Evolutionary conservation across 1,140 invertebrate species (phyloP), one percentile per base, ranked within the genome.

Genomic region (Drosophila serrata): DNA sequence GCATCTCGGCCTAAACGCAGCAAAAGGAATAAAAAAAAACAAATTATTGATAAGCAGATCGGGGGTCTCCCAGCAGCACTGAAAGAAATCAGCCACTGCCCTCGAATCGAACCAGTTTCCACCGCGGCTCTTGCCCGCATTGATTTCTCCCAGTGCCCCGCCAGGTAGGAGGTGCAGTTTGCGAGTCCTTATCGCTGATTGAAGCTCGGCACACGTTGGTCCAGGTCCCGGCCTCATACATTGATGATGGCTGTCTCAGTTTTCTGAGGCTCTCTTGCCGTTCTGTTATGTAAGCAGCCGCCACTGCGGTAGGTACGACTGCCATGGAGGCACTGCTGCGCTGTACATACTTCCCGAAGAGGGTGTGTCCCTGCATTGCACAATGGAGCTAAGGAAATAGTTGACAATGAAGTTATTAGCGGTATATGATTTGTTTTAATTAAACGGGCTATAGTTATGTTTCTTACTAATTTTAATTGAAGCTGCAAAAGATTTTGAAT

Each of bases 31-130:
- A 46, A 46, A 24, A 40, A 48, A 87, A 88, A 90, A 90, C 85
- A 90, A 90, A 90, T 90, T 90, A 90, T 90, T 90, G 85, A 90
- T 90, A 90, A 90, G 86, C 78, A 85, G 86, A 90, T 90, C 81
- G 77, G 59, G 59, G 68, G 43, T 56, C 17, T 46, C 11, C 48
- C 46, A 29, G 46, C 46, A 72, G 75, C 85, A 90, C 81, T 90
- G 86, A 17, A 37, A 79, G 67, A 70, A 90, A 90, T 64, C 17
- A 8, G 19, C 19, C 27, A 40, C 56, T 59, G 43, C 72, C 58
- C 58, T 61, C 65, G 40, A 27, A 11, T 17, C 33, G n/a, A 53
- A 61, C 43, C 40, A n/a, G 22, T 63, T 57, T 27, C 40, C 59
- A 35, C 45, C 11, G 8, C 6, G 40, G 37, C 53, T 43, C 17